Evolutionary conservation across 2,797 vertebrate species (phyloP), one percentile per base, ranked within the genome.

Genomic region (Urophycis tenuis): DNA sequence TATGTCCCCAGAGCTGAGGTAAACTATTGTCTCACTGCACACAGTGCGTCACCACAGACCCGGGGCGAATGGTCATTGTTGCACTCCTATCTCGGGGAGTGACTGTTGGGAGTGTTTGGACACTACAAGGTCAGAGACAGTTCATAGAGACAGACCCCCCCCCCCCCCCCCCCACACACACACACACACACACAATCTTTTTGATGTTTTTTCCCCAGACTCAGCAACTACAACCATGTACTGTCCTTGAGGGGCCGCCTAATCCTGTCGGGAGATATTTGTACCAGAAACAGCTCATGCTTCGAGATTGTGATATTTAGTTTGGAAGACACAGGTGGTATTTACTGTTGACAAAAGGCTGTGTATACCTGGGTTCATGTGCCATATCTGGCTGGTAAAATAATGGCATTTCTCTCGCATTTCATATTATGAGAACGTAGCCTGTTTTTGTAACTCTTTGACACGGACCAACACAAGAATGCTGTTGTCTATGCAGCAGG

Each of bases 1-100:
- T 90, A 89, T 93, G 92, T 93, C 92, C 93, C 90, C 78, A 64
- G 81, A 82, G 81, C 85, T 89, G 91, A 93, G 90, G 89, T 89
- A 87, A 84, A 87, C 90, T 85, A 89, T 93, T 93, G 91, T 92
- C 84, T 88, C 53, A 67, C 81, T 79, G 82, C 69, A 41, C 84
- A 86, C 83, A 83, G 84, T 90, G 88, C 77, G 85, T 91, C 91
- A 91, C 84, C 64, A 71, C 81, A 80, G 84, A 81, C 78, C 82
- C 88, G 85, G 85, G 80, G 60, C 84, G 33, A 90, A 78, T 82
- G 86, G 84, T 88, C 83, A 88, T 85, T 87, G 88, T 87, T 89
- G 85, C 86, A 82, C 87, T 83, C 80, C 83, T 77, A 83, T 89
- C 83, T 91, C 85, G 79, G 87, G 87, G 82, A 85, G 81, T 87